Base-by-base conservation (phyloP, 2,888 invertebrate genomes). In the Eristalinus aeneus region DNA sequence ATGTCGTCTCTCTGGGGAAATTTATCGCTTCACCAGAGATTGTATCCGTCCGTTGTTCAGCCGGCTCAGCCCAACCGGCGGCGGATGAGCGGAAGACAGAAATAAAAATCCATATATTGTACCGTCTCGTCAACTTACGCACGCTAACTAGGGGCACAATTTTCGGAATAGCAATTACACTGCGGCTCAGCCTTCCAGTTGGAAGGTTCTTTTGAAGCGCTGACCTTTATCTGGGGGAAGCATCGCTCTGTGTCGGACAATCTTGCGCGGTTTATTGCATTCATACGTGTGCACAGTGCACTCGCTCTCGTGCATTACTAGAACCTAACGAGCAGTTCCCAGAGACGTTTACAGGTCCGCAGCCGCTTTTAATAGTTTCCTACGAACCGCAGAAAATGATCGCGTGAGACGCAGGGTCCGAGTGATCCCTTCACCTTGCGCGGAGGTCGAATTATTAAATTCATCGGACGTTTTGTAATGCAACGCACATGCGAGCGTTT, bases 1-100 rank as follows among this genome's bases (percentile, higher is more conserved):
- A 71, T 86, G 86, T 86, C 82, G 82, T 86, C 73, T 81, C 85
- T 74, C 80, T 82, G 77, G 86, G 86, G 86, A 86, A 86, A 86
- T 86, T 86, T 82, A 86, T 86, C 86, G 86, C 77, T 71, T 61
- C 56, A 54, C 77, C 77, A 74, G 68, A 86, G 86, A 86, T 82
- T 60, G 73, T 86, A 82, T 86, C 82, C 82, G 69, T 22, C 73
- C 76, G 27, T 5, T 27, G 27, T 27, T 5, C 2, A 5, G 46
- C 9, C 16, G 39, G 46, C 6, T 46, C 46, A 16, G 46, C 16
- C 16, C 46, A 46, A n/a, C 16, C 46, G 6, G n/a, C 8, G 1
- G 46, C 16, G 5, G 46, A 46, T 8, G 46, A 46, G 16, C 46
- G 16, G 12, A 34, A 27, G 63, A 12, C 46, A 27, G 12, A 39